Conservation (phyloP, 1,140 invertebrate genomes). For the Agrilus planipennis region DNA sequence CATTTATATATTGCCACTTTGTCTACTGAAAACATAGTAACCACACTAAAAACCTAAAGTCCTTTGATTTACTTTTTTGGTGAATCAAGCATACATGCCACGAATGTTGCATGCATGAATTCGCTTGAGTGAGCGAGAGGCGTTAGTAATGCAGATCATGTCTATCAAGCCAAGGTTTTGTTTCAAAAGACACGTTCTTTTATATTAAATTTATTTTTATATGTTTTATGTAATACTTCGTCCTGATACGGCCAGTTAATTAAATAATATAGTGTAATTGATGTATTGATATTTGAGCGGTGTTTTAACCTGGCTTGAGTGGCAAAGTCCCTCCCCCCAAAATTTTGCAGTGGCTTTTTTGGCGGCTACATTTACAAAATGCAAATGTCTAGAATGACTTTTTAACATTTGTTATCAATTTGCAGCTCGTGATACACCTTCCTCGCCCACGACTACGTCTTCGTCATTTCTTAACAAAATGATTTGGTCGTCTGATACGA, state of each 20-base stretch:
- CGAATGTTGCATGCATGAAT: slow-evolving; percentile 10
- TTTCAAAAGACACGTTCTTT: slow-evolving; percentile 5
- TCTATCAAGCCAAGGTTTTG: slow-evolving; percentile 31
- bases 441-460: slow-evolving; percentile 11
- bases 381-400: slow-evolving; percentile 14
- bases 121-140: slow-evolving; percentile 17
- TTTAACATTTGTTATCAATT: slow-evolving; percentile 26
- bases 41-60: slow-evolving; percentile 20
- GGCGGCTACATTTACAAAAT: slow-evolving; percentile 28
- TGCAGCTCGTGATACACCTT: slow-evolving; percentile 22
- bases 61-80: slow-evolving; percentile 16
- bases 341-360: slow-evolving; percentile 33
- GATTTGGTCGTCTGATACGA: slow-evolving; percentile 31
- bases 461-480: slow-evolving; percentile 29
- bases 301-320: slow-evolving; percentile 28
- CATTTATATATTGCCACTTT: slow-evolving; percentile 9
- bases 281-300: too few relatives aligned
- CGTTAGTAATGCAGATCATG: slow-evolving; percentile 31
- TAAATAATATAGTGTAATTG: too few relatives aligned
- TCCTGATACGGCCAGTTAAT: too few relatives aligned
- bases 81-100: slow-evolving; percentile 14
- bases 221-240: too few relatives aligned
- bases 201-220: neutral
- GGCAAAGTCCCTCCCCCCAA: slow-evolving; percentile 24
- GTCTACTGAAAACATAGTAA: slow-evolving; percentile 22